Base-by-base conservation (phyloP, 1,140 invertebrate genomes). In the Caenorhabditis inopinata region DNA sequence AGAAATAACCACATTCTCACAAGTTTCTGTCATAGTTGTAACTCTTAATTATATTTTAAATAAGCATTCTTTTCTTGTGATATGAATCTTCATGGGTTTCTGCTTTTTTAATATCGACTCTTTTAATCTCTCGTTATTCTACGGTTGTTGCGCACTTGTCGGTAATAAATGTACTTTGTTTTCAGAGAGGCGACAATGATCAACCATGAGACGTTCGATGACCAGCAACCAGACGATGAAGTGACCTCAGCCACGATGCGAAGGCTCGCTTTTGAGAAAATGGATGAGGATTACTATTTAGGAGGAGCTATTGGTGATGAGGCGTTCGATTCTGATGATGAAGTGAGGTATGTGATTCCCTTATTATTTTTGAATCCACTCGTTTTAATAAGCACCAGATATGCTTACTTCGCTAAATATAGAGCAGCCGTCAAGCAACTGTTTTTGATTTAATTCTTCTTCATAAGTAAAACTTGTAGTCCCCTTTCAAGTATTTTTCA, bases 211-310 rank as follows among this genome's bases (percentile, higher is more conserved):
- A 25, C 58, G 32, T 68, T 68, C 32, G 58, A 68, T 68, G 58
- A 68, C 58, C 58, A 68, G 12, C 32, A 68, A 18, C 58, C 58
- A 11, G 58, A 29, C 16, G 58, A 68, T 42, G 58, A 68, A n/a
- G 58, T 68, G 32, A 38, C 58, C 1, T 16, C 58, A 21, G 58
- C 58, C 1, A 68, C 58, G 32, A 68, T 68, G 58, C 14, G 58
- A 21, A 68, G 58, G 32, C 58, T 68, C 12, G 58, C 76, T 27
- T 78, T 78, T 21, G 76, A 78, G 18, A 78, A 78, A 53, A 45
- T 78, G 38, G 76, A 78, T 29, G 76, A 78, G 23, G 76, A 78
- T 47, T 47, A 76, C 16, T 78, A 78, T 21, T 32, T 58, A 4
- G 47, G 49, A 7, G 76, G 76, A 58, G 76, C 49, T 42, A 53